Conservation (phyloP, 2,113 vertebrate species). For the Syngnathoides biaculeatus region DNA sequence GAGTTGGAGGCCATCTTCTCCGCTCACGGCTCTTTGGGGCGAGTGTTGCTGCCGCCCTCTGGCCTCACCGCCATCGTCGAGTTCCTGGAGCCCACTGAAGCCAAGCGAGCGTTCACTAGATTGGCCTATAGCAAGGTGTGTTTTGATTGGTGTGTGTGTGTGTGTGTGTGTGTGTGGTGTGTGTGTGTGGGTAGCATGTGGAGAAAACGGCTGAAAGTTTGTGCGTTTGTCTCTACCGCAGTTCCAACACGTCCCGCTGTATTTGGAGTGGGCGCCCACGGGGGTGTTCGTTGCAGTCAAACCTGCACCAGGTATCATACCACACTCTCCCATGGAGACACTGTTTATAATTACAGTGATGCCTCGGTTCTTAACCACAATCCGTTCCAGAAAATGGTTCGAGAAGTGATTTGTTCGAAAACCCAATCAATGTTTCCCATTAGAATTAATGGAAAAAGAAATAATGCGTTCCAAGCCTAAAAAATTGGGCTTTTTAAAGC, state of each 20-base stretch:
- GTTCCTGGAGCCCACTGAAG: slow-evolving; percentile 88
- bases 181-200: not conserved
- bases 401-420: too few species aligned
- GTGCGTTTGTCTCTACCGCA: slow-evolving; percentile 27
- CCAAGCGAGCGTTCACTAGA: slow-evolving; percentile 84
- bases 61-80: slow-evolving; percentile 89
- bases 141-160: too few species aligned
- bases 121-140: slow-evolving; percentile 92
- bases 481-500: too few species aligned
- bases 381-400: too few species aligned
- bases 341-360: not conserved
- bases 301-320: slow-evolving; percentile 45
- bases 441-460: too few species aligned
- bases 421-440: too few species aligned
- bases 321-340: not conserved
- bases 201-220: not conserved
- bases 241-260: slow-evolving; percentile 79
- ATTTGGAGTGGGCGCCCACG: slow-evolving; percentile 92
- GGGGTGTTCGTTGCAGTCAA: slow-evolving; percentile 77
- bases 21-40: slow-evolving; percentile 80
- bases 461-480: too few species aligned
- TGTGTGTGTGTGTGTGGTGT: too few species aligned
- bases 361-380: too few species aligned
- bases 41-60: slow-evolving; percentile 86
- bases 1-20: slow-evolving; percentile 83